Base-by-base conservation (phyloP, 2,888 invertebrate species). In the Cantharis lateralis region DNA sequence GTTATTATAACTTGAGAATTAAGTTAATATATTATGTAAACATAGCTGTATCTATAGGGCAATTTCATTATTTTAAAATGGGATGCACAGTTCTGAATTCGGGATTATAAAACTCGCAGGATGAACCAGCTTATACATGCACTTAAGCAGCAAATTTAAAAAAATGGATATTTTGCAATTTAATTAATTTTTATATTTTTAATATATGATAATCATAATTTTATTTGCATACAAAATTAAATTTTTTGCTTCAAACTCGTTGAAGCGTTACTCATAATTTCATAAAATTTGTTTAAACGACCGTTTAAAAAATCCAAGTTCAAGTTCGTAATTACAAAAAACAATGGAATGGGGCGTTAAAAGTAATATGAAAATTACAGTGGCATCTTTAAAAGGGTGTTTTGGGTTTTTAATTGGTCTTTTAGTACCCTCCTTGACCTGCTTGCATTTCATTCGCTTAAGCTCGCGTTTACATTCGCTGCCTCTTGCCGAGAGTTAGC, bases 391-490 rank as follows among this genome's bases (percentile, higher is more conserved):
- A 69, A 71, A 69, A 72, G 75, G 75, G 70, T 66, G 11, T 48
- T 11, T 10, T 48, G 68, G 11, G n/a, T 15, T 68, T 26, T 62
- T 61, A 72, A 73, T 76, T 74, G 72, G 61, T 76, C 32, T 24
- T 26, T 28, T 64, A n/a, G 63, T 66, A 76, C 78, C 78, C 78
- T 86, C 87, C 87, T 87, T 87, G 87, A 87, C 87, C 87, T 85
- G 84, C 84, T 85, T 86, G 85, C 82, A 81, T 82, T 82, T 82
- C 84, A 83, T 83, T 86, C 85, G 85, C 79, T 80, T 82, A 78
- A 80, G 75, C 79, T 84, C 84, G 86, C 84, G 84, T 82, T 83
- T 78, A 79, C 81, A 80, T 78, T 75, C 79, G 81, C 78, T 73
- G 72, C 75, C 74, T 77, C 77, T 71, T 77, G 81, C 84, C 86